Evolutionary conservation across 1,140 invertebrate genomes (phyloP).

Genomic region (Fopius arisanus): DNA sequence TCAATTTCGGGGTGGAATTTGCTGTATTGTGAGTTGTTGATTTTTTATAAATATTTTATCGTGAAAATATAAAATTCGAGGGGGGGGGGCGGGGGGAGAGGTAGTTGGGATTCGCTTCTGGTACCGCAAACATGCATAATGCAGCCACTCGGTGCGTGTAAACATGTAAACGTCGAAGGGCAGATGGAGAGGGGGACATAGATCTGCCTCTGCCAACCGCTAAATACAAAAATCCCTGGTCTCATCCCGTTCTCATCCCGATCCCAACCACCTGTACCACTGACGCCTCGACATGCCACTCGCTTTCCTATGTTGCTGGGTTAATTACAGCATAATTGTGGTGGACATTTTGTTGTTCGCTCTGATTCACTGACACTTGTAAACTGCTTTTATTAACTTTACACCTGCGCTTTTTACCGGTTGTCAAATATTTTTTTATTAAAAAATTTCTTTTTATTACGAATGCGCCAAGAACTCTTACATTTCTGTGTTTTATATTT

Average conservation of each 20-base stretch:
- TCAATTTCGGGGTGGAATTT: conserved; percentile 6
- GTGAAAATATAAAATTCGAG: background rate
- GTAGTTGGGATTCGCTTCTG: conserved; percentile 64
- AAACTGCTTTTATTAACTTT: background rate
- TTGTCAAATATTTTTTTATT: too few relatives aligned
- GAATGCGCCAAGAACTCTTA: too few relatives aligned
- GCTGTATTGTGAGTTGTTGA: background rate
- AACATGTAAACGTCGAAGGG: conserved; percentile 59
- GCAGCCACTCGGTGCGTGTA: conserved; percentile 59
- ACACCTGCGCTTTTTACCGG: too few relatives aligned
- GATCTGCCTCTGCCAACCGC: conserved; percentile 51
- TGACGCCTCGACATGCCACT: conserved; percentile 24
- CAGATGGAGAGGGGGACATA: conserved; percentile 28
- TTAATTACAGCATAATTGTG: conserved; percentile 66
- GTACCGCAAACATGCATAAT: conserved; percentile 66
- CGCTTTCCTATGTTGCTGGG: conserved; percentile 47
- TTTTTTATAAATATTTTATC: background rate
- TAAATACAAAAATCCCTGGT: conserved; percentile 64
- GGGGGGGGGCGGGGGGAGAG: background rate
- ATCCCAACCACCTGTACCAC: conserved; percentile 62
- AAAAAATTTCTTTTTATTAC: too few relatives aligned
- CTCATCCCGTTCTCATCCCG: too few relatives aligned
- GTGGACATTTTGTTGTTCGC: conserved; percentile 63
- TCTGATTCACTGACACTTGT: background rate
- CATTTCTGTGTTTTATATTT: too few relatives aligned